Conservation (phyloP, 2,113 vertebrate species). For the Sceloporus undulatus region DNA sequence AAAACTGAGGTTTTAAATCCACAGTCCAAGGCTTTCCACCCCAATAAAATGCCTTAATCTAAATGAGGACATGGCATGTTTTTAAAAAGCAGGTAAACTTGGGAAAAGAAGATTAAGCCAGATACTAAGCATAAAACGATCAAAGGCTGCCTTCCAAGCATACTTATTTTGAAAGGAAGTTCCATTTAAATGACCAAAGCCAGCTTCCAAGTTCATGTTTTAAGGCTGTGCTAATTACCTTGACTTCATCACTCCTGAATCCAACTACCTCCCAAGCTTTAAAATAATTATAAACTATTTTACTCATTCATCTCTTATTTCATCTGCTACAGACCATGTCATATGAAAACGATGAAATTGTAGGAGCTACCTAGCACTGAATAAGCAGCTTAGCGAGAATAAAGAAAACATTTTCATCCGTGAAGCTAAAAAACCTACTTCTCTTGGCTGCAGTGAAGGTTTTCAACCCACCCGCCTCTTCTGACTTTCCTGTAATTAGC, state of each 20-base stretch:
- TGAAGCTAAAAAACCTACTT: conserved; percentile 28
- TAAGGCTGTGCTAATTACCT: conserved; percentile 5
- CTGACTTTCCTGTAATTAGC: not conserved
- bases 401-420: conserved; percentile 1
- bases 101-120: not conserved
- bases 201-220: not conserved
- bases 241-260: conserved; percentile 18
- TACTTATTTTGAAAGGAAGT: not conserved
- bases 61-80: not conserved
- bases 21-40: not conserved
- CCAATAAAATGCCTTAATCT: not conserved
- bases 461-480: not conserved
- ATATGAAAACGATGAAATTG: not conserved
- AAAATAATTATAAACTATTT: not conserved
- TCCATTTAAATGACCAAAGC: not conserved
- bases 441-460: not conserved
- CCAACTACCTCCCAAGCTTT: not conserved
- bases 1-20: not conserved
- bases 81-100: not conserved
- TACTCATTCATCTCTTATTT: not conserved
- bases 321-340: not conserved
- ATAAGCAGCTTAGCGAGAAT: conserved; percentile 19
- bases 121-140: not conserved
- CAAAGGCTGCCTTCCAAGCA: not conserved
- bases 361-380: not conserved